These are phyloP conservation scores for Eidolon dupreanum DNA, from an alignment of 2,797 vertebrate genomes.

Conservation along the genomic window DNA sequence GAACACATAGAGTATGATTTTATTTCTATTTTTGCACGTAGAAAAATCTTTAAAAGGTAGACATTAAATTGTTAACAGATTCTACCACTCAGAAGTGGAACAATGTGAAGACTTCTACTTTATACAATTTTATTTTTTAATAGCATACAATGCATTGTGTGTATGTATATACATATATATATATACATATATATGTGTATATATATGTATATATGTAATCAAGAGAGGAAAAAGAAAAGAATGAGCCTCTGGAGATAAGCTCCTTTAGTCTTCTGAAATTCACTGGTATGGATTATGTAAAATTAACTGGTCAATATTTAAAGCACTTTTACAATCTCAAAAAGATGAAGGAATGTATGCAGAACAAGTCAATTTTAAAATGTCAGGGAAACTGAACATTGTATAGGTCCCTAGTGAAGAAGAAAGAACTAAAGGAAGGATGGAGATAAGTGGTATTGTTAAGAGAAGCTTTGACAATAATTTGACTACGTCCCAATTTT, in stretches of 20 bases:
- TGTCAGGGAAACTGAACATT: neutral
- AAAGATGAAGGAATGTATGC: neutral
- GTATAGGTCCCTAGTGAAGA: neutral
- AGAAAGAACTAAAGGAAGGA: neutral
- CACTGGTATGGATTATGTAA: neutral
- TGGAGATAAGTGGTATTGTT: fast-evolving
- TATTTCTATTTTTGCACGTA: neutral
- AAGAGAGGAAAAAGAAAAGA: neutral
- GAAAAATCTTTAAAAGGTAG: neutral
- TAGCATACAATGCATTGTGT: neutral
- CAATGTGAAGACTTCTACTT: neutral
- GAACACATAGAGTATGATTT: neutral
- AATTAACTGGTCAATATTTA: constrained; percentile 8
- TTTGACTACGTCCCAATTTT: neutral
- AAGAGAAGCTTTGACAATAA: neutral
- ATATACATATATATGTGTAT: no score
- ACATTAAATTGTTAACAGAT: neutral
- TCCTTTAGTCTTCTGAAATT: neutral
- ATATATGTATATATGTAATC: neutral
- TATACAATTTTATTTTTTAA: neutral
- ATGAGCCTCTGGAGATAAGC: neutral
- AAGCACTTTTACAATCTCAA: neutral
- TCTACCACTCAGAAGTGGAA: neutral
- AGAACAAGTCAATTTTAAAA: neutral
- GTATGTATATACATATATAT: neutral